Evolutionary conservation across 2,888 invertebrate species (phyloP), one percentile per base, ranked within the genome.

Genomic region (Rhopalosiphum nymphaeae): DNA sequence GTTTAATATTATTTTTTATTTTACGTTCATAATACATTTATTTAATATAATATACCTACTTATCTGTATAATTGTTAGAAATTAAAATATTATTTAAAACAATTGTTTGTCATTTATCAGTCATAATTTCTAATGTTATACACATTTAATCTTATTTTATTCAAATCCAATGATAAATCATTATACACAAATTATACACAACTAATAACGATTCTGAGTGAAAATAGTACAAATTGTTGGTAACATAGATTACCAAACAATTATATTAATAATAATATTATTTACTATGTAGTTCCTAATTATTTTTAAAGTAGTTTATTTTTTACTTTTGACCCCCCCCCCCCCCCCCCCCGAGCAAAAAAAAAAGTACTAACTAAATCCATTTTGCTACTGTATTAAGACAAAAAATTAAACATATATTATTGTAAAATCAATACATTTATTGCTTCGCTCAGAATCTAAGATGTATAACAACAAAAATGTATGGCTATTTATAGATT

Each of bases 21-120:
- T 57, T 42, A 61, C 36, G 7, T 21, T 36, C 0, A 67, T 11
- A 42, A 42, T 26, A 56, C n/a, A 36, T 57, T 21, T 89, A 89
- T 25, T 89, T 42, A 42, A 26, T 36, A 13, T 57, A 89, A 9
- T 25, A 44, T 67, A 26, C 9, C 16, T 53, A 36, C n/a, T 29
- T 13, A 91, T 78, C n/a, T 91, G 42, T 36, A 53, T 91, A 57
- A 91, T 36, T 91, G 26, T 85, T 91, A 9, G 11, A 84, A 91
- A 56, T 29, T 36, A 53, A 91, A 53, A 29, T 78, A 2, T n/a
- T 89, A 89, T 57, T 44, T 57, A 57, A 42, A 44, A 44, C 26
- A n/a, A 46, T 86, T 49, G 29, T 53, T 87, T 49, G 16, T 78
- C 78, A 3, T 16, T n/a, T n/a, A 53, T 49, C 49, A n/a, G n/a